Percentiles rank a stretch among this genome's conserved stretches.
phyloP scores from a whole-genome alignment of 2,888 invertebrate species.

The Hermaeophaga mercurialis region DNA sequence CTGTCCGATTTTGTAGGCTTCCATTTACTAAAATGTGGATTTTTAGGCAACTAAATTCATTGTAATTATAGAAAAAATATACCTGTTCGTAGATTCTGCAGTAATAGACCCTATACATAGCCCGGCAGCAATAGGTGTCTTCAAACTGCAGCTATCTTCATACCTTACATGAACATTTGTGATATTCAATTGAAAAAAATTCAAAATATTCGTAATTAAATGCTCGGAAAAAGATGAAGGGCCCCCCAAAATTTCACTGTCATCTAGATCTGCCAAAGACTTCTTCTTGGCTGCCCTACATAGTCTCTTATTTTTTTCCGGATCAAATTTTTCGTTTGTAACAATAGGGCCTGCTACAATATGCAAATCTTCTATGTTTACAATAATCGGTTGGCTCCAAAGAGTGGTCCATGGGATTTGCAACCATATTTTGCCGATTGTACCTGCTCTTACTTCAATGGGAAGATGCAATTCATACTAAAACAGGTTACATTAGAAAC shows the following conservation, averaged over 20 bases:
- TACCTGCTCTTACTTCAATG: conserved; percentile 80
- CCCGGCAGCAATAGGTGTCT: conserved; percentile 73
- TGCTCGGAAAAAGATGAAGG: conserved; percentile 74
- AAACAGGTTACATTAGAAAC: too few relatives aligned
- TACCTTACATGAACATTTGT: conserved; percentile 81
- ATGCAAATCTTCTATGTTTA: conserved; percentile 77
- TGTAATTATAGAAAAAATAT: too few relatives aligned
- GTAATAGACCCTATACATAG: conserved; percentile 77
- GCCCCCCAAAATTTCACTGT: conserved; percentile 64
- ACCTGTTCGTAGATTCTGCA: conserved; percentile 82
- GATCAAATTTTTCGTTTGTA: conserved; percentile 69
- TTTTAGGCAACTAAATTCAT: too few relatives aligned
- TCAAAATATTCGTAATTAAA: conserved; percentile 75
- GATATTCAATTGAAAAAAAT: conserved; percentile 79
- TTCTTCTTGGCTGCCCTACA: conserved; percentile 75
- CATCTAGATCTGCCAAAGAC: conserved; percentile 70
- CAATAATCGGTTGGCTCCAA: conserved; percentile 73
- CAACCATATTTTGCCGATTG: conserved; percentile 74
- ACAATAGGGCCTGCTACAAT: conserved; percentile 78
- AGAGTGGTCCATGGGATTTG: conserved; percentile 82
- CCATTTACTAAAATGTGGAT: conserved; percentile 75
- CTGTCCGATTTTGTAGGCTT: conserved; percentile 65
- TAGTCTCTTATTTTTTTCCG: conserved; percentile 73
- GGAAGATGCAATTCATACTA: conserved; percentile 83
- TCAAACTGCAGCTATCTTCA: conserved; percentile 74